phyloP scores from a whole-genome alignment of 1,140 invertebrate species.

The Psix sp. region DNA sequence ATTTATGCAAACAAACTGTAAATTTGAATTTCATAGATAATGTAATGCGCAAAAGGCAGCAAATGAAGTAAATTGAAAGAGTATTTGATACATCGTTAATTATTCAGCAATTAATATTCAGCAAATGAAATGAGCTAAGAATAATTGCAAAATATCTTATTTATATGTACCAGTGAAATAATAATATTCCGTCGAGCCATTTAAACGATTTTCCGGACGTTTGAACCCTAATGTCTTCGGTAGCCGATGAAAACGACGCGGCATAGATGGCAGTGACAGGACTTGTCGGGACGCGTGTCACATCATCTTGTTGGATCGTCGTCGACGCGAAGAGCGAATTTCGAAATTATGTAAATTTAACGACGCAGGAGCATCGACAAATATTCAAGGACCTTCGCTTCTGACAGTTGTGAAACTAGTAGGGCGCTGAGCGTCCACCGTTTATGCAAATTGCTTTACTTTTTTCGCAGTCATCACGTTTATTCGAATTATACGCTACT shows the following conservation, averaged over 20 bases:
- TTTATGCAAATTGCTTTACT: constrained; percentile 55
- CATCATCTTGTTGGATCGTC: constrained; percentile 64
- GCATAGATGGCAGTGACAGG: constrained; percentile 53
- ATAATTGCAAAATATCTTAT: not conserved
- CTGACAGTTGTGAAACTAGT: constrained; percentile 53
- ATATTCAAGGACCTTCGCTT: constrained; percentile 62
- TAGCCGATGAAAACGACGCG: constrained; percentile 52
- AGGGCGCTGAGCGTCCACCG: constrained; percentile 37
- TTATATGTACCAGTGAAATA: not conserved
- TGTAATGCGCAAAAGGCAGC: too few relatives aligned
- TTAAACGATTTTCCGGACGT: constrained; percentile 73
- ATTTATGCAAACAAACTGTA: too few relatives aligned
- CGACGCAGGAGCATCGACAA: constrained; percentile 61
- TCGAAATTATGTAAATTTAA: constrained; percentile 73
- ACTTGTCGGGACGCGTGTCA: constrained; percentile 55
- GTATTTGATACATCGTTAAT: too few relatives aligned
- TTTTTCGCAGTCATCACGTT: constrained; percentile 40
- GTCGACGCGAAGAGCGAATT: constrained; percentile 63
- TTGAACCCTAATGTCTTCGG: constrained; percentile 63
- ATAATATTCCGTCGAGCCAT: constrained; percentile 63
- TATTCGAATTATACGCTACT: constrained; percentile 40
- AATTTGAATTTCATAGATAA: too few relatives aligned
- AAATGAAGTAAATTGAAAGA: too few relatives aligned
- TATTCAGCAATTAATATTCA: too few relatives aligned
- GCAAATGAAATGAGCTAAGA: too few relatives aligned